These are phyloP conservation scores for Tetraneura akinire DNA, from an alignment of 1,140 invertebrate species.

Conservation along the genomic window DNA sequence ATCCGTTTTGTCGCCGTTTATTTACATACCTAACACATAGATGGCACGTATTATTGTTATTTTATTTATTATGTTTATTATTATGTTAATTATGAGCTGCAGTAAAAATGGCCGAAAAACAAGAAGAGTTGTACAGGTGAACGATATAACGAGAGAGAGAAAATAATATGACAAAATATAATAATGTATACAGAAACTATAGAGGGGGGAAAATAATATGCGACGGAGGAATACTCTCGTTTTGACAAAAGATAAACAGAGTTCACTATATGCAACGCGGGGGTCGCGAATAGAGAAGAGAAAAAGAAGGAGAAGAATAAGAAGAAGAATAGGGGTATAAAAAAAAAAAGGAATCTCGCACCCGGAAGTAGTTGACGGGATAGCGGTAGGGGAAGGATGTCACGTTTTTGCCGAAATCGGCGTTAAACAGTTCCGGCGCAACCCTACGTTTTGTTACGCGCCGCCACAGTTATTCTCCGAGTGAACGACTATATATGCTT, in stretches of 20 bases:
- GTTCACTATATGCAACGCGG: background rate
- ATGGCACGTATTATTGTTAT: background rate
- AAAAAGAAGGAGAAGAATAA: too few relatives aligned
- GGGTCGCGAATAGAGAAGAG: background rate
- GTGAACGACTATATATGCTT: background rate
- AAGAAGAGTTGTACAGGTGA: background rate
- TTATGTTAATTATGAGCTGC: background rate
- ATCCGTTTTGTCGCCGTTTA: too few relatives aligned
- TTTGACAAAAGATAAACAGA: slow-evolving; percentile 44
- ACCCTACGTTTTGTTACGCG: slow-evolving; percentile 48
- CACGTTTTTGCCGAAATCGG: slow-evolving; percentile 50
- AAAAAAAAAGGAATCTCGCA: slow-evolving; percentile 43
- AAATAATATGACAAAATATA: too few relatives aligned
- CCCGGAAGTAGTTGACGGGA: slow-evolving; percentile 23
- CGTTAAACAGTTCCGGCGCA: slow-evolving; percentile 51
- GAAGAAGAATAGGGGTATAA: background rate
- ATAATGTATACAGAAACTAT: too few relatives aligned
- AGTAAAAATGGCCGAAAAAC: background rate
- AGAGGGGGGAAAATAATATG: background rate
- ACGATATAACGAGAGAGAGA: background rate
- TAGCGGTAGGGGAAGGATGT: slow-evolving; percentile 23
- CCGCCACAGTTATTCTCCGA: slow-evolving; percentile 37
- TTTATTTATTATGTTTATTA: background rate
- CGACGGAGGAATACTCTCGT: slow-evolving; percentile 1
- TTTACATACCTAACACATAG: too few relatives aligned